Evolutionary conservation across 2,113 vertebrate species (phyloP).

Genomic region (Trematomus loennbergii): DNA sequence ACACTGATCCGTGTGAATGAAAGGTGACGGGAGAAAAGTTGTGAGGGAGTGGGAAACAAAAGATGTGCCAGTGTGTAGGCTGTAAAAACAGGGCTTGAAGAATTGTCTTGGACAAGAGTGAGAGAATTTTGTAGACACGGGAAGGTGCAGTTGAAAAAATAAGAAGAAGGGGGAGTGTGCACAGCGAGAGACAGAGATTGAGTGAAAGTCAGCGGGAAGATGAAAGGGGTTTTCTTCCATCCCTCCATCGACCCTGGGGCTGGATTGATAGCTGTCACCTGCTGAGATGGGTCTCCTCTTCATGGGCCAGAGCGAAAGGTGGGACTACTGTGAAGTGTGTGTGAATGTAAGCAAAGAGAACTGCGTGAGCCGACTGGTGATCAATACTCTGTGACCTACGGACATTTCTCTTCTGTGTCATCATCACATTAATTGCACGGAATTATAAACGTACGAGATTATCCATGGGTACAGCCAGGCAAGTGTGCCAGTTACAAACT

Average conservation of each 20-base stretch:
- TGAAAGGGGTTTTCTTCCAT: conserved; percentile 57
- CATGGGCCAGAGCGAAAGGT: conserved; percentile 32
- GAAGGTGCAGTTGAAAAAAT: conserved; percentile 29
- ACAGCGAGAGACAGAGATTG: conserved; percentile 25
- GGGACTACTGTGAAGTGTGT: conserved; percentile 29
- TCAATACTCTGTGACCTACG: conserved; percentile 34
- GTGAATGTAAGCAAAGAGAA: conserved; percentile 40
- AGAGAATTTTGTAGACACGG: conserved; percentile 25
- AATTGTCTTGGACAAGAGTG: conserved; percentile 40
- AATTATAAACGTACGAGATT: conserved; percentile 20
- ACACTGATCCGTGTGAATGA: conserved; percentile 11
- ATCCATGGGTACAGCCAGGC: conserved; percentile 1
- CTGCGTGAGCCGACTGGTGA: conserved; percentile 7
- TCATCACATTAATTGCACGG: conserved; percentile 32
- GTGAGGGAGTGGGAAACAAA: conserved; percentile 25
- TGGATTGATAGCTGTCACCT: conserved; percentile 65
- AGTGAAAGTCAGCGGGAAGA: conserved; percentile 49
- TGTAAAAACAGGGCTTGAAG: conserved; percentile 28
- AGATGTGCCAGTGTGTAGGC: neutral
- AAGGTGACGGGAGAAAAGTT: conserved; percentile 11
- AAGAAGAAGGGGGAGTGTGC: neutral
- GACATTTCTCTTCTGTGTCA: conserved; percentile 19
- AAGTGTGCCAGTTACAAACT: conserved; percentile 9
- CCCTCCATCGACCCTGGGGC: conserved; percentile 37
- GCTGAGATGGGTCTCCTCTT: conserved; percentile 45